Base-by-base conservation (phyloP, 1,140 invertebrate genomes). In the Phymastichus coffea region DNA sequence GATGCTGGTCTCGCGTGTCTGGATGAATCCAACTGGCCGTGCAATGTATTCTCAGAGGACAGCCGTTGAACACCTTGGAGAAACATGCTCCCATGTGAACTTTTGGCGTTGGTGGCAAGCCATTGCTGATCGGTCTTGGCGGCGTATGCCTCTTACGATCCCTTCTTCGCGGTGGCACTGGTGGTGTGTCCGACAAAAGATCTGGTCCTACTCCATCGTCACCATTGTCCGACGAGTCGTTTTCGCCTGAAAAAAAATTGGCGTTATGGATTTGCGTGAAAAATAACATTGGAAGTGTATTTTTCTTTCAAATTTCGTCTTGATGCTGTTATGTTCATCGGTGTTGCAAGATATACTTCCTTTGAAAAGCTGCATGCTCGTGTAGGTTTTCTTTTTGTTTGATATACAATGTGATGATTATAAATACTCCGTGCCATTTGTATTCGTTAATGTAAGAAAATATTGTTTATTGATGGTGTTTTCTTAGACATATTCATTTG, bases 51-150 rank as follows among this genome's bases (percentile, higher is more conserved):
- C 92, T 86, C 26, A 99, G 78, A 0, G 96, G 95, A 81, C 96
- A 99, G 20, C 95, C 95, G 81, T 99, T 99, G 79, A 99, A 99
- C 64, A 98, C 92, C 86, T 98, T 99, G 1, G 95, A 98, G 78
- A 99, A 99, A 81, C 97, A 99, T 10, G 97, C 97, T 60, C 97
- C 97, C 97, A 99, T 99, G 71, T 96, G 95, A 59, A 99, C 97
- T 83, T 98, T 97, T 19, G 97, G 97, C 15, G 97, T 99, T 23
- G 96, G 95, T 28, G 97, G 97, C 55, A 99, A 81, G 15, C 96
- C 96, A 81, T 98, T 98, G 67, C 90, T 93, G 9, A 92, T 87
- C 17, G 92, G 90, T 54, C 90, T 82, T 2, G 93, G 89, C 14
- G 91, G 91, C 19, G 91, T 92, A 67, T 89, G 87, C 40, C 86